These are phyloP conservation scores for Muntiacus muntjak DNA, from an alignment of 2,113 vertebrate species.

Conservation along the genomic window DNA sequence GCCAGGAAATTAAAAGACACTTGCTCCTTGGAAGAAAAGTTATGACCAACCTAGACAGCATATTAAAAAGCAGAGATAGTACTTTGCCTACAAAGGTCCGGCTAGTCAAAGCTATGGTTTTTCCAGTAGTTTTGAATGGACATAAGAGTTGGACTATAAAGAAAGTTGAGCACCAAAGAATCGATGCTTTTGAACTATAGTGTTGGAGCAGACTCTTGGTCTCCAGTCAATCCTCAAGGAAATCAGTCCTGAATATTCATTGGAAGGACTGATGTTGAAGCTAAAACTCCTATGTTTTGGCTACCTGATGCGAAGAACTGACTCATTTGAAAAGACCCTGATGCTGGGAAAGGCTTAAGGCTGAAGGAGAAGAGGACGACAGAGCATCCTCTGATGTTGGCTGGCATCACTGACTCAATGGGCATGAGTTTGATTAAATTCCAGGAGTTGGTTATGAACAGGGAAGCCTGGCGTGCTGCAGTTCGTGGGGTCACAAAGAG, in stretches of 20 bases:
- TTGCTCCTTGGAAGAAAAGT: background rate
- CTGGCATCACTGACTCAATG: background rate
- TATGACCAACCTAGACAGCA: background rate
- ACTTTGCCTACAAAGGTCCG: background rate
- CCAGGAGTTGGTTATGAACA: background rate
- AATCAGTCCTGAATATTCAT: background rate
- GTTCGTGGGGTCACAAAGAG: background rate
- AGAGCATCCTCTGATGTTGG: background rate
- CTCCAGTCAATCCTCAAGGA: background rate
- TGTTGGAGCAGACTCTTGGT: background rate
- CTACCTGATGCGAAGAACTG: background rate
- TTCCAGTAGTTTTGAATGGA: background rate
- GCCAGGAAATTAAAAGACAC: background rate
- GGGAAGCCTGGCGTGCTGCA: background rate
- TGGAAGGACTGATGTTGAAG: background rate
- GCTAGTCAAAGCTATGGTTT: background rate
- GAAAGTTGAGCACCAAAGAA: background rate
- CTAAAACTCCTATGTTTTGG: background rate
- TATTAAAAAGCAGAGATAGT: background rate
- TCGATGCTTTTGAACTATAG: background rate
- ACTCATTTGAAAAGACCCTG: background rate
- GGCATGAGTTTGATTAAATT: background rate
- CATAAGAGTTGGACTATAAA: background rate
- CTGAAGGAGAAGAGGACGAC: background rate
- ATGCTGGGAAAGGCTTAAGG: background rate